Base-by-base conservation (phyloP, 2,888 invertebrate species). In the Nomada fucata region DNA sequence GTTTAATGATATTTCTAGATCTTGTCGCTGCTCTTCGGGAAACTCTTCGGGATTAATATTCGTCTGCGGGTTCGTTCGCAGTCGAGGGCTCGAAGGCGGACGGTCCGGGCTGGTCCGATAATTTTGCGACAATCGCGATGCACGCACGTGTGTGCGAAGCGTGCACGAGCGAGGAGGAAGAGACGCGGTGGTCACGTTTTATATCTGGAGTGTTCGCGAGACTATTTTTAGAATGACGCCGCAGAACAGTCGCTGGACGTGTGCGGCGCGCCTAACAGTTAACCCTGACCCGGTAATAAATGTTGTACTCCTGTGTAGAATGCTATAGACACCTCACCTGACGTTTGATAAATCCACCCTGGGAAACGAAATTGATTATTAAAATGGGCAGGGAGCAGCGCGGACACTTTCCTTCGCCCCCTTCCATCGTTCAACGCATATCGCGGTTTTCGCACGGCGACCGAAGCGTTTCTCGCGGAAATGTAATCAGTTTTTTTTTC, bases 241-340 rank as follows among this genome's bases (percentile, higher is more conserved):
- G 89, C 88, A 85, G 88, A 89, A 88, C 86, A 88, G 77, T 78
- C 80, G 80, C 82, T 87, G 84, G 86, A 90, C 84, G 86, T 86
- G 88, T 86, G 86, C 84, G 91, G 90, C 90, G 89, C 91, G 90
- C 91, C 91, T 92, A 91, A 92, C 90, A 73, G 88, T 91, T 93
- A 92, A 93, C 92, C 92, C 92, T 92, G 92, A 92, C 92, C 92
- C 88, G 92, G 87, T 92, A 92, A 92, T 92, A 93, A 92, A 92
- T 86, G 86, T 88, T 86, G 83, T 90, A 85, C 83, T 78, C 89
- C 86, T 78, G 84, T 79, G 84, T 82, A 82, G 82, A 82, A 80
- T 81, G 86, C 84, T 87, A 87, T 88, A 88, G 84, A 65, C 76
- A 83, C 63, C 76, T 67, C 76, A 60, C 80, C 87, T 73, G 18